Base-by-base conservation (phyloP, 2,888 invertebrate species). In the Linnaemya vulpina region DNA sequence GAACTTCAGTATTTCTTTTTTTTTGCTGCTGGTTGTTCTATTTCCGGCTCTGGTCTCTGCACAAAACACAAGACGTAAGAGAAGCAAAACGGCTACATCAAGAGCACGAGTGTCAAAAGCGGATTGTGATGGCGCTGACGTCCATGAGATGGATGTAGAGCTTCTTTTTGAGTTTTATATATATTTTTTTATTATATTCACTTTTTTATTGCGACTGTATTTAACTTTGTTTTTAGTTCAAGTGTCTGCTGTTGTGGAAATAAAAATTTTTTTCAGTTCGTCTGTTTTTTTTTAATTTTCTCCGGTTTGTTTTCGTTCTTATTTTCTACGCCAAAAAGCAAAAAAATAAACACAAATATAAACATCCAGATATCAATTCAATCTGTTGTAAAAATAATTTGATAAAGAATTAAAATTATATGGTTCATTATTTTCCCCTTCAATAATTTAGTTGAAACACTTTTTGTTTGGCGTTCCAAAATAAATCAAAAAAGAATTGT, bases 1-100 rank as follows among this genome's bases (percentile, higher is more conserved):
- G 70, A 82, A 58, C 30, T 76, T 75, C 70, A 15, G 15, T 68
- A 65, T 63, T 73, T 55, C 15, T 55, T 17, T 15, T 49, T n/a
- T 17, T 35, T n/a, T 76, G 55, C 22, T 55, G 53, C 10, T 38
- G 38, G n/a, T 35, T 74, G 20, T 68, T 25, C 58, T 30, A 30
- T 58, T 62, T 60, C 70, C 74, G 70, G 58, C 43, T 71, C 35
- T 65, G 13, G 58, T 35, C 43, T 71, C 58, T 51, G 20, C 40
- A n/a, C 20, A 67, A 46, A 22, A 35, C 53, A 62, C 35, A 35
- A 49, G 30, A 40, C 25, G 4, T 25, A 58, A 20, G 35, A 38
- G 15, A 71, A 49, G 22, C 17, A 22, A 65, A 79, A 79, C 49
- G 60, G 10, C 7, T 63, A 38, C 51, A 75, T 70, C 35, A 25